phyloP scores from a whole-genome alignment of 1,140 invertebrate species.

The Battus philenor region DNA sequence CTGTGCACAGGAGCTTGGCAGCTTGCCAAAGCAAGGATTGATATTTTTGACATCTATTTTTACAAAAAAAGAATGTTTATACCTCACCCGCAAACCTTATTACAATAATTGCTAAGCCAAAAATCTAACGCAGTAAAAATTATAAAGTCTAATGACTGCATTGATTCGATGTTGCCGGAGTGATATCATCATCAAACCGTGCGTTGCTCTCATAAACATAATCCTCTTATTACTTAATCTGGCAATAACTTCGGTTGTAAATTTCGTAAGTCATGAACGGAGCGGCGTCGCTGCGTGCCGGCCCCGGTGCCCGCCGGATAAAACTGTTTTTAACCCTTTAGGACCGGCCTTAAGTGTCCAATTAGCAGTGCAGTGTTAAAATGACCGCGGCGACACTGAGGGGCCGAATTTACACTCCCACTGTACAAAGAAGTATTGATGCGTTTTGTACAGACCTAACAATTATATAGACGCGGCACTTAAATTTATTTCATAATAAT shows the following conservation, averaged over 20 bases:
- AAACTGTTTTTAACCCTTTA: slow-evolving; percentile 50
- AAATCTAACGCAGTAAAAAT: too few species aligned
- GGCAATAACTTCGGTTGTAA: neutral
- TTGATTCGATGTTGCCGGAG: neutral
- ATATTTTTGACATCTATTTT: too few species aligned
- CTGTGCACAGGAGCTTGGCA: too few species aligned
- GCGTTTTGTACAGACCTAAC: slow-evolving; percentile 33
- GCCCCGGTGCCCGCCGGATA: slow-evolving; percentile 45
- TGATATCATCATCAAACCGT: neutral
- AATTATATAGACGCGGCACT: slow-evolving; percentile 21
- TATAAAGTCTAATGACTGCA: neutral
- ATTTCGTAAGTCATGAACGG: neutral
- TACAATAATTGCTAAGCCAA: too few species aligned
- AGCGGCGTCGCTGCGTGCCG: slow-evolving; percentile 36
- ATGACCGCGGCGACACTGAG: slow-evolving; percentile 61
- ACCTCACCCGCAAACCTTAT: too few species aligned
- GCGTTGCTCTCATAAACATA: slow-evolving; percentile 1
- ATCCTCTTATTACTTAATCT: slow-evolving; percentile 10
- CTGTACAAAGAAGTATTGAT: slow-evolving; percentile 60
- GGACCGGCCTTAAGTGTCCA: slow-evolving; percentile 59
- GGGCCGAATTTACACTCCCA: slow-evolving; percentile 59
- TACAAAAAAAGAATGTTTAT: too few species aligned
- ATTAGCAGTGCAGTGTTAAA: slow-evolving; percentile 69
- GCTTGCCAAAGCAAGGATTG: too few species aligned
- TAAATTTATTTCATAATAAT: too few species aligned